These are phyloP conservation scores for Tiliacea aurago DNA, from an alignment of 2,888 invertebrate genomes.

Conservation along the genomic window DNA sequence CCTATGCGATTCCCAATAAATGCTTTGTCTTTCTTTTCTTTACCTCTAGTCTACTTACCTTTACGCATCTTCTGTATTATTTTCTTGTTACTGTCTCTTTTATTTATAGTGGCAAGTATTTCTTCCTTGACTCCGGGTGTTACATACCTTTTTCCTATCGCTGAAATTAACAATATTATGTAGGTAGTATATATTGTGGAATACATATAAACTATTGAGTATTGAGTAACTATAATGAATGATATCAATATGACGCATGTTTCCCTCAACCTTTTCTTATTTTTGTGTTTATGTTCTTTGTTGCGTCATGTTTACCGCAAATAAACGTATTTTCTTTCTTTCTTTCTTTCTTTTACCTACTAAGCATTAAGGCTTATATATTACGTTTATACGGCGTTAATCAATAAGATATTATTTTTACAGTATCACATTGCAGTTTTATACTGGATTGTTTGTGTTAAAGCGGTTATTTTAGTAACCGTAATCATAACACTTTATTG, in stretches of 20 bases:
- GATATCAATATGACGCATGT: too few species aligned
- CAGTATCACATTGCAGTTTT: background rate
- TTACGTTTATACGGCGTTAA: too few species aligned
- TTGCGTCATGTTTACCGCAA: too few species aligned
- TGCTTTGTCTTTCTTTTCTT: too few species aligned
- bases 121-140: conserved; percentile 23
- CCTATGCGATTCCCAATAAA: too few species aligned
- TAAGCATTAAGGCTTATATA: background rate
- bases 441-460: background rate
- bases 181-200: too few species aligned
- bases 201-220: too few species aligned
- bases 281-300: too few species aligned
- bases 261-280: too few species aligned
- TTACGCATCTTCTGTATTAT: conserved; percentile 29
- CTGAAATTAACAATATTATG: conserved; percentile 21
- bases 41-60: conserved; percentile 22
- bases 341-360: too few species aligned
- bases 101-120: conserved; percentile 19
- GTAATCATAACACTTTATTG: background rate
- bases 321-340: too few species aligned
- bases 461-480: background rate
- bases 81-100: conserved; percentile 6
- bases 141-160: conserved; percentile 39
- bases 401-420: background rate
- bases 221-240: too few species aligned